Conservation (phyloP, 2,888 invertebrate genomes). For the Dicranocentrus wangi region DNA sequence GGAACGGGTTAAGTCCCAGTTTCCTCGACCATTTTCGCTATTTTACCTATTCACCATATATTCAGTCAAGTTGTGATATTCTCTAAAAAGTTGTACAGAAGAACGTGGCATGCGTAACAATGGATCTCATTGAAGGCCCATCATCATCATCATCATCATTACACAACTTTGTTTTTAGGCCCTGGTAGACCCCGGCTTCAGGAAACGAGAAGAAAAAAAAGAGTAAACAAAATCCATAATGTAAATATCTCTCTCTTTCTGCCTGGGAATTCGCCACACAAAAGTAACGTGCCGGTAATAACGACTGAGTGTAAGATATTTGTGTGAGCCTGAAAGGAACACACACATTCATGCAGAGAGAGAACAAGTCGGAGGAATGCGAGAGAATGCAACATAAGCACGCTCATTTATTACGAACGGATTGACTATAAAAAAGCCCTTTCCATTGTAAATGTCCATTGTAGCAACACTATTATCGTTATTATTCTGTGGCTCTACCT, state of each 20-base stretch:
- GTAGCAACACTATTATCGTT: slow-evolving; percentile 44
- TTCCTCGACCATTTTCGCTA: too few relatives aligned
- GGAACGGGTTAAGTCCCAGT: slow-evolving; percentile 37
- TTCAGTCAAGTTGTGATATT: too few relatives aligned
- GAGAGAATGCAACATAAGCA: too few relatives aligned
- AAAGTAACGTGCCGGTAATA: slow-evolving; percentile 59
- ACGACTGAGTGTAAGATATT: slow-evolving; percentile 56
- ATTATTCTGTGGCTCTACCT: slow-evolving; percentile 30
- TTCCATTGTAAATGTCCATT: slow-evolving; percentile 51
- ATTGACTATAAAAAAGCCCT: slow-evolving; percentile 54
- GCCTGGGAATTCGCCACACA: slow-evolving; percentile 31
- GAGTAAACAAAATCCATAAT: slow-evolving; percentile 52
- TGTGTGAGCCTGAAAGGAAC: slow-evolving; percentile 52
- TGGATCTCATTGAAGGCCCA: slow-evolving; percentile 16
- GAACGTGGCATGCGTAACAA: slow-evolving; percentile 34
- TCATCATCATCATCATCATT: too few relatives aligned
- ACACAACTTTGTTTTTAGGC: too few relatives aligned
- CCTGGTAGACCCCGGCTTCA: too few relatives aligned
- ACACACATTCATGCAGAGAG: slow-evolving; percentile 23
- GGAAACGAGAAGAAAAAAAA: too few relatives aligned
- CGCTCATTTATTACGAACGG: slow-evolving; percentile 49
- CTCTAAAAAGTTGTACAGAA: slow-evolving; percentile 27
- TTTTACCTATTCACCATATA: too few relatives aligned
- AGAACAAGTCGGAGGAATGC: too few relatives aligned
- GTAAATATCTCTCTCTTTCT: slow-evolving; percentile 42